Evolutionary conservation across 2,113 vertebrate genomes (phyloP), one percentile per base, ranked within the genome.

Genomic region (Crotophaga sulcirostris): DNA sequence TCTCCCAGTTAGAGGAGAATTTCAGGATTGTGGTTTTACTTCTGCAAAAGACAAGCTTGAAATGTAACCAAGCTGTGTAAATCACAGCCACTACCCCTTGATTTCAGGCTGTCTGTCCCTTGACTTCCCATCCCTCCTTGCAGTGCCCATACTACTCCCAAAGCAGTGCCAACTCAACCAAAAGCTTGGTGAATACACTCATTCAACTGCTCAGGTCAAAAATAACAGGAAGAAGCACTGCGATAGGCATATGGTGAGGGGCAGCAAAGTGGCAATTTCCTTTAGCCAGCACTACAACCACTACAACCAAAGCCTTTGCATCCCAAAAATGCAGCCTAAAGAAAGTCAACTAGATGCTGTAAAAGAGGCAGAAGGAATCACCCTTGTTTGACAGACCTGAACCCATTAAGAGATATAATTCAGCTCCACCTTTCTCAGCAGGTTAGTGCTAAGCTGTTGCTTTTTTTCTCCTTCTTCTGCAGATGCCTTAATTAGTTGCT

Each of bases 251-350:
- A 20, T 0, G 5, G 33, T 24, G 40, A 64, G 25, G 21, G 45
- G 12, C 55, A 69, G 59, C 0, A 17, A 73, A 24, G 51, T 29
- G 7, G 26, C 29, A 51, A 87, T 73, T 63, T 89, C 49, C 80
- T 58, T n/a, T 31, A 77, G 36, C 7, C 55, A 78, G 19, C 64
- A 7, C n/a, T 15, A 7, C 25, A 40, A 2, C 14, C 64, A 7
- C n/a, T 15, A 7, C 25, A 40, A 2, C 14, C 55, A 14, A 40
- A 84, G 33, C 11, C 5, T 23, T 16, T 16, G 0, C 0, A 21
- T 15, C 31, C 56, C 67, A 52, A 31, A 79, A 73, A 59, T 0
- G 6, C 4, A 3, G 21, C 12, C 73, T 24, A 16, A 26, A 56
- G 29, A 3, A n/a, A 51, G 36, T 4, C 60, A 42, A 56, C 23